These are phyloP conservation scores for Tribolium castaneum DNA, from an alignment of 1,140 invertebrate species.

Conservation along the genomic window DNA sequence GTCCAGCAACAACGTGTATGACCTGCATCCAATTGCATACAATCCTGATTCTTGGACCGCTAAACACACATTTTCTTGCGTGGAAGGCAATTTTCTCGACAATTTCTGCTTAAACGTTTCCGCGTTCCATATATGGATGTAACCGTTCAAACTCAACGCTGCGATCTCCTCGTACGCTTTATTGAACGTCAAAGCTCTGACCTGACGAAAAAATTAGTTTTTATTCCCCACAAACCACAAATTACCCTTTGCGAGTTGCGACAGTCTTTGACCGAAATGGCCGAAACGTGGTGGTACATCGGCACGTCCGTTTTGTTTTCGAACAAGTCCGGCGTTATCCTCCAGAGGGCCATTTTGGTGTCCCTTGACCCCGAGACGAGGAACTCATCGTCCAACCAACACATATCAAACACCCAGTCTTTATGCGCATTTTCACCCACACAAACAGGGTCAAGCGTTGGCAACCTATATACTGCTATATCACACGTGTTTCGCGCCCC, in stretches of 20 bases:
- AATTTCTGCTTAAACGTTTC: constrained; percentile 87
- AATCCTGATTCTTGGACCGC: constrained; percentile 84
- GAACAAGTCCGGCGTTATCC: constrained; percentile 68
- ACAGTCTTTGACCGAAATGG: constrained; percentile 82
- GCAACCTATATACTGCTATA: constrained; percentile 91
- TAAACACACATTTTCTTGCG: constrained; percentile 93
- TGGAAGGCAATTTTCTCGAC: constrained; percentile 87
- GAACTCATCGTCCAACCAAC: constrained; percentile 96
- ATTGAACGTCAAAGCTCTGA: constrained; percentile 90
- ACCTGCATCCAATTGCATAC: constrained; percentile 94
- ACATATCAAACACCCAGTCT: constrained; percentile 95
- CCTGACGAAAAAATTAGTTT: constrained; percentile 69
- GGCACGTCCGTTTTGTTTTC: constrained; percentile 66
- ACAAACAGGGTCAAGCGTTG: constrained; percentile 93
- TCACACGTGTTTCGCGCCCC: constrained; percentile 93
- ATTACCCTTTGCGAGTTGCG: constrained; percentile 68
- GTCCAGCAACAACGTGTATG: constrained; percentile 91
- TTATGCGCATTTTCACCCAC: constrained; percentile 93
- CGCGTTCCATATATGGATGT: constrained; percentile 92
- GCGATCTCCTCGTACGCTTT: constrained; percentile 87
- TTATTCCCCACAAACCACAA: background rate
- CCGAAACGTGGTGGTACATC: constrained; percentile 72
- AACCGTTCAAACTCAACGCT: constrained; percentile 92
- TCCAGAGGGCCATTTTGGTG: constrained; percentile 85
- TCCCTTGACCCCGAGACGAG: constrained; percentile 93